phyloP scores from a whole-genome alignment of 35 echinoderm and acorn worm species.

The Eucidaris tribuloides region DNA sequence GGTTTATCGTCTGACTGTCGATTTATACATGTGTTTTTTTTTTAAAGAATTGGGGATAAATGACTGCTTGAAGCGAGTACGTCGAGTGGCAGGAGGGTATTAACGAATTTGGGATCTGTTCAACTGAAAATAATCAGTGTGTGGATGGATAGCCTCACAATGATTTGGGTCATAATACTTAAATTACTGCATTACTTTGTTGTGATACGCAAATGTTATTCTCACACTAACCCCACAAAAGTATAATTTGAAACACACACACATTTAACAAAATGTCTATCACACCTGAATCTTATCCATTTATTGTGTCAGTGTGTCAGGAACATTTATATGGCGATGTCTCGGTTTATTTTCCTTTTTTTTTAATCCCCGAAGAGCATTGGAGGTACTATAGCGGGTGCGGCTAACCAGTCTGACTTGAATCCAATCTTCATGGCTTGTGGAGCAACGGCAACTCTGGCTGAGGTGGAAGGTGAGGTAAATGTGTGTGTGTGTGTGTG shows the following conservation, averaged over 20 bases:
- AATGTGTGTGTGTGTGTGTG: background rate
- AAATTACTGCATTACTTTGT: background rate
- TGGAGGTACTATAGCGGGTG: background rate
- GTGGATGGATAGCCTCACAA: too few relatives aligned
- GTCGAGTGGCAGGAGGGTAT: too few relatives aligned
- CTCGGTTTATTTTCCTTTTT: background rate
- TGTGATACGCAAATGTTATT: background rate
- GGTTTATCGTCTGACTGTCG: too few relatives aligned
- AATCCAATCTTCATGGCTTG: background rate
- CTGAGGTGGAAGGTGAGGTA: background rate
- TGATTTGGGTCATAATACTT: background rate
- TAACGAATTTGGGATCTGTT: too few relatives aligned
- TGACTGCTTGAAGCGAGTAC: too few relatives aligned
- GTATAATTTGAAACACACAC: background rate
- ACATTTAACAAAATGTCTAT: background rate
- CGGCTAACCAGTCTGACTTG: background rate
- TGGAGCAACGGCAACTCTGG: background rate
- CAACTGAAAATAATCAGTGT: too few relatives aligned
- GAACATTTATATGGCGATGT: background rate
- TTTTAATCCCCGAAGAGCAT: background rate
- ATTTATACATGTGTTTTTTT: too few relatives aligned
- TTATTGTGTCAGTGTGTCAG: background rate
- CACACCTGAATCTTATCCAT: background rate
- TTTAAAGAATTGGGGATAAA: too few relatives aligned
- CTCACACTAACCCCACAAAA: background rate